These are phyloP conservation scores for Deilephila porcellus DNA, from an alignment of 2,888 invertebrate genomes.

Conservation along the genomic window DNA sequence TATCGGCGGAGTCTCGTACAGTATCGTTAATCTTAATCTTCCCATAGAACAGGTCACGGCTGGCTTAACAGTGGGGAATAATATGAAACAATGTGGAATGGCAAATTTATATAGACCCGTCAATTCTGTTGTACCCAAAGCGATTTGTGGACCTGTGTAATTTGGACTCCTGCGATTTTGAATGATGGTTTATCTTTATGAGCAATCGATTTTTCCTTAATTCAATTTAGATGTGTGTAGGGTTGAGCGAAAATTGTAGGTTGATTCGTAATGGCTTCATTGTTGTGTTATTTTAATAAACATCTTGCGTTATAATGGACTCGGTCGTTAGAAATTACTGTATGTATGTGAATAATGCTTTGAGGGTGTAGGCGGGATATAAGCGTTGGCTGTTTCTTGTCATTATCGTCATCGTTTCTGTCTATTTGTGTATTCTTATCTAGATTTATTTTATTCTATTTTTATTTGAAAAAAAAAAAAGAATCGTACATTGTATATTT, in stretches of 20 bases:
- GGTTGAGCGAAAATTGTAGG: neutral
- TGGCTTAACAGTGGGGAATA: slow-evolving; percentile 49
- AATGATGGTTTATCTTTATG: slow-evolving; percentile 28
- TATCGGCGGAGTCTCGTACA: slow-evolving; percentile 63
- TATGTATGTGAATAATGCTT: neutral
- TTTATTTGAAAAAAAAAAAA: too few relatives aligned
- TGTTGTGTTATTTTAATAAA: neutral
- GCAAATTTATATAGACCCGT: slow-evolving; percentile 26
- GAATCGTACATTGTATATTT: too few relatives aligned
- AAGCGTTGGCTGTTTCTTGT: too few relatives aligned
- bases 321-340: neutral
- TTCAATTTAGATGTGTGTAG: slow-evolving; percentile 16
- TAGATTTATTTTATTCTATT: too few relatives aligned
- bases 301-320: neutral
- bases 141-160: slow-evolving; percentile 14
- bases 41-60: slow-evolving; percentile 67
- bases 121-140: neutral
- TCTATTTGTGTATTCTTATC: too few relatives aligned
- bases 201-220: slow-evolving; percentile 20
- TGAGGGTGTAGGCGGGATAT: too few relatives aligned
- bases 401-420: too few relatives aligned
- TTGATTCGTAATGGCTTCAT: neutral
- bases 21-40: slow-evolving; percentile 77
- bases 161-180: slow-evolving; percentile 21
- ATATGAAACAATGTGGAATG: slow-evolving; percentile 44